Evolutionary conservation across 2,888 invertebrate genomes (phyloP), one percentile per base, ranked within the genome.

Genomic region (Gari tellinella): DNA sequence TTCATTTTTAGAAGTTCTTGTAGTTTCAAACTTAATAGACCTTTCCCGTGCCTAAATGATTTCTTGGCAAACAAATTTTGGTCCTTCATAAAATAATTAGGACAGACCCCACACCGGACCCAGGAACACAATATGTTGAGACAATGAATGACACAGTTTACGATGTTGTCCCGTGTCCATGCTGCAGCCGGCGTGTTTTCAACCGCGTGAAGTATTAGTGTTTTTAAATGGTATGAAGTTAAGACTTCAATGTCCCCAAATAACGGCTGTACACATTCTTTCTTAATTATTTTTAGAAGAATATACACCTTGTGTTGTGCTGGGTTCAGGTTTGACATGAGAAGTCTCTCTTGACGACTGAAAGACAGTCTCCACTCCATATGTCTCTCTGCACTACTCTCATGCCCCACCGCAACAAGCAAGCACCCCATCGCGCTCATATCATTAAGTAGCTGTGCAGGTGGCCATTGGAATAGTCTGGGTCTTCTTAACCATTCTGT

Each of bases 291-390:
- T 26, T 68, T 68, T 12, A 68, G 37, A 15, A 62, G 45, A 12
- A 68, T 43, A 40, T 62, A 68, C 26, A 61, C 61, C 25, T 60
- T 61, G n/a, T 52, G 53, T 49, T 68, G 68, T 12, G 49, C 21
- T 4, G 41, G 15, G 25, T 62, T 68, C 1, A 68, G 55, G 43
- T 37, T 41, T 37, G 58, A 61, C 62, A 68, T 62, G 15, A 68
- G 61, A 8, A 49, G 15, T 56, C 68, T 7, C 41, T 68, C 68
- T 12, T 46, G 55, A 25, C 21, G 41, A 8, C 55, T 48, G 19
- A 51, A 49, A 0, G 68, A 68, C 10, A 68, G 15, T 51, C 68
- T 53, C 62, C 68, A 68, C 49, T 68, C 61, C 15, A 61, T 23
- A 25, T 25, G 17, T 25, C 2, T 40, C n/a, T 61, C 19, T 4